Percentiles rank a stretch among this genome's conserved stretches.
These are phyloP conservation scores for Hirtodrosophila duncani DNA, from an alignment of 2,888 invertebrate genomes.

Conservation along the genomic window DNA sequence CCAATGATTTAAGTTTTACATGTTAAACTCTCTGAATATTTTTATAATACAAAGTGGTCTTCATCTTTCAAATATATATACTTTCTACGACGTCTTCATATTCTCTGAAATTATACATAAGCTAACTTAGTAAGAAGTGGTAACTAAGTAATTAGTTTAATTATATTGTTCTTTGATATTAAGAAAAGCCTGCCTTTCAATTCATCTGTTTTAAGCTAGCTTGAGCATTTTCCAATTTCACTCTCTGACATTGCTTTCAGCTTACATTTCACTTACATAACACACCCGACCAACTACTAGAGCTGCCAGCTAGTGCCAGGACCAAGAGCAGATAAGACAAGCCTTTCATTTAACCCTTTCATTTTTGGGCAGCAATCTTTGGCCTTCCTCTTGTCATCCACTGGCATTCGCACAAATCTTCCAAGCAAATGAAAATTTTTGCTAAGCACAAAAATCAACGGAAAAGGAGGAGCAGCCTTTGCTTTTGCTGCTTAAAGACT, in stretches of 20 bases:
- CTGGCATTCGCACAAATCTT: conserved; percentile 31
- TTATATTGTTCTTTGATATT: no score
- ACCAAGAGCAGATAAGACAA: conserved; percentile 16
- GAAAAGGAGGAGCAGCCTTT: conserved; percentile 6
- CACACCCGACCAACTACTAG: conserved; percentile 14
- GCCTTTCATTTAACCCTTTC: conserved; percentile 36
- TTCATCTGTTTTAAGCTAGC: no score
- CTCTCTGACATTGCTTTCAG: background rate
- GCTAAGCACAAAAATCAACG: conserved; percentile 32
- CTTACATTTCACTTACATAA: conserved; percentile 11
- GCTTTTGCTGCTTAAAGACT: conserved; percentile 40
- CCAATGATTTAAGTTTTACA: no score
- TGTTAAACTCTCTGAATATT: no score
- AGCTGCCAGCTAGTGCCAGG: conserved; percentile 8
- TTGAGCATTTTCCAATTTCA: background rate
- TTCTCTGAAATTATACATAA: no score
- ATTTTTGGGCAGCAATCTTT: conserved; percentile 16
- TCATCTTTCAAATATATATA: no score
- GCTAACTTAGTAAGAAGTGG: no score
- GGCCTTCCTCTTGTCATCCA: conserved; percentile 24
- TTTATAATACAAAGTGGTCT: no score
- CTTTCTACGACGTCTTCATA: no score
- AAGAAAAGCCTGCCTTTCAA: no score
- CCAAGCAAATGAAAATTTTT: conserved; percentile 28
- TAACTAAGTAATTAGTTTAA: no score